Percentiles rank a stretch among this genome's conserved stretches.
Conservation (phyloP, 2,797 vertebrate species). For the Loriculus beryllinus region DNA sequence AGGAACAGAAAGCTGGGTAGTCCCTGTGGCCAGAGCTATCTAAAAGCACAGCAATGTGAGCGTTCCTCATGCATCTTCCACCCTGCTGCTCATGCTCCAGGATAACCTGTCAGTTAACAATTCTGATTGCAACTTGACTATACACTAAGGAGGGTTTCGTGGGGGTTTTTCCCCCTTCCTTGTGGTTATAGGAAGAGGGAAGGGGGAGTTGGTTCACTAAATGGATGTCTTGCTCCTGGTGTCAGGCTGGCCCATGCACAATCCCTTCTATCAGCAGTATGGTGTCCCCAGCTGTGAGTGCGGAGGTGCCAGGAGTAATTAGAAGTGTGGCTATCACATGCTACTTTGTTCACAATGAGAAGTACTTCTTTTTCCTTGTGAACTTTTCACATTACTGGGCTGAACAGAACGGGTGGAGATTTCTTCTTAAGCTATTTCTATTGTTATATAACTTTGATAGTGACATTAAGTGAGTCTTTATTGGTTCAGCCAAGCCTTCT, state of each 20-base stretch:
- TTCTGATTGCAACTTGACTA: neutral
- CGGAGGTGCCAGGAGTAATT: neutral
- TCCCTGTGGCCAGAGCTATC: neutral
- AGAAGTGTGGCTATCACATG: neutral
- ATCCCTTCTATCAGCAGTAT: neutral
- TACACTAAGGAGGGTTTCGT: neutral
- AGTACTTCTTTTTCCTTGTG: neutral
- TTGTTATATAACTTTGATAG: slow-evolving; percentile 64
- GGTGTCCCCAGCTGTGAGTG: neutral
- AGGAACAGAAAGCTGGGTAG: neutral
- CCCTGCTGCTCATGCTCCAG: accelerated
- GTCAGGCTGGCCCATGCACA: neutral
- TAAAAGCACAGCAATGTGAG: neutral
- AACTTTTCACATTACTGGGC: slow-evolving; percentile 51
- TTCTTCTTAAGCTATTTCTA: slow-evolving; percentile 38
- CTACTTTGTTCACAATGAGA: slow-evolving; percentile 35
- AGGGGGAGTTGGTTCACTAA: neutral
- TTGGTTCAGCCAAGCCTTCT: slow-evolving; percentile 14
- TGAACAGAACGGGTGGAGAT: slow-evolving; percentile 43
- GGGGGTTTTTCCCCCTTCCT: neutral
- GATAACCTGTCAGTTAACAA: neutral
- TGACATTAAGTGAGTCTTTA: slow-evolving; percentile 42
- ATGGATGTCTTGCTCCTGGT: neutral
- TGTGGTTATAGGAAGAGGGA: neutral
- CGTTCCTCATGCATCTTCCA: neutral